A percentile compares a stretch with the other conserved stretches of the same genome.
These are phyloP conservation scores for Heliconius congener DNA, from an alignment of 1,140 invertebrate genomes.

Conservation along the genomic window DNA sequence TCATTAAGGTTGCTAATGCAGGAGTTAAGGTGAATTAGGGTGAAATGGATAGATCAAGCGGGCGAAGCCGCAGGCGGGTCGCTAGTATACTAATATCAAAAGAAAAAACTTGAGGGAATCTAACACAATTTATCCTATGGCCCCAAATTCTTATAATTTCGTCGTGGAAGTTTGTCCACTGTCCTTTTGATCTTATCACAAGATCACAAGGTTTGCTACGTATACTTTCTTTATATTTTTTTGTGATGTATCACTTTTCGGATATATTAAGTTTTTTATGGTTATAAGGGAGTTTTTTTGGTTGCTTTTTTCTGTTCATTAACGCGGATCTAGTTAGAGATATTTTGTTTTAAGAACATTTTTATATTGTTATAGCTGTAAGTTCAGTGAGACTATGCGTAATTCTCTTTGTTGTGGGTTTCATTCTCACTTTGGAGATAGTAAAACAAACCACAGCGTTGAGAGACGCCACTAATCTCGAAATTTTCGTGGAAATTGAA, in stretches of 20 bases:
- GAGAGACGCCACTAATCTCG: too few relatives aligned
- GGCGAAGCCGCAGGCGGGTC: too few relatives aligned
- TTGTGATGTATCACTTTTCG: conserved; percentile 27
- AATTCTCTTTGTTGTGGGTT: background rate
- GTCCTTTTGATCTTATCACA: conserved; percentile 39
- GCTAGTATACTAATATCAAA: too few relatives aligned
- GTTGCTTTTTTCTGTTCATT: background rate
- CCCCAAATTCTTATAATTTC: conserved; percentile 32
- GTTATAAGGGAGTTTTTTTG: background rate
- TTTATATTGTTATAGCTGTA: background rate
- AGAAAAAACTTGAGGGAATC: conserved; percentile 7
- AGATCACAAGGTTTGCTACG: conserved; percentile 19
- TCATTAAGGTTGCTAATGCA: too few relatives aligned
- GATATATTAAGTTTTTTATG: conserved; percentile 30
- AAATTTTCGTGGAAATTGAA: too few relatives aligned
- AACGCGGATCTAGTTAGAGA: background rate
- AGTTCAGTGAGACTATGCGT: background rate
- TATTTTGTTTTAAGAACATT: background rate
- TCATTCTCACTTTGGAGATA: background rate
- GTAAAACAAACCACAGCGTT: too few relatives aligned
- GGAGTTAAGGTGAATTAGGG: too few relatives aligned
- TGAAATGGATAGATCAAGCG: too few relatives aligned
- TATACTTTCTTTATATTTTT: conserved; percentile 34
- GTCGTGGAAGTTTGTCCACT: conserved; percentile 28
- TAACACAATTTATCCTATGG: conserved; percentile 21